Evolutionary conservation across 2,888 invertebrate species (phyloP).

Genomic region (Elysia crispata): DNA sequence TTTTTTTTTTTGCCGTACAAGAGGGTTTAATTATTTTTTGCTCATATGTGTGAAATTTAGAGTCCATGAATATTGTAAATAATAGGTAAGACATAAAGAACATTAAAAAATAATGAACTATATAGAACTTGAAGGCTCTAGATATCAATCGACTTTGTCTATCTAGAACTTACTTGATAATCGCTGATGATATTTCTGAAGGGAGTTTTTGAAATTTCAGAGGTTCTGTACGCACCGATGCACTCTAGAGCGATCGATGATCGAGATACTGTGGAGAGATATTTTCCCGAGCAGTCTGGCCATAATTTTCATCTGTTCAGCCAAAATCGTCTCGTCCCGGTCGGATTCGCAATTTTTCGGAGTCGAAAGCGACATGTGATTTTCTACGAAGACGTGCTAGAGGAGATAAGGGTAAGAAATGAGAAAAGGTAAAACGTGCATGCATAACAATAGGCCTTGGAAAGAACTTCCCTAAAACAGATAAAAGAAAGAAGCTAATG

Average conservation of each 20-base stretch:
- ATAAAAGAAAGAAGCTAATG: no score
- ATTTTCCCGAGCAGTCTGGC: constrained; percentile 49
- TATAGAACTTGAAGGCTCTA: no score
- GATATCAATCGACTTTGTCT: no score
- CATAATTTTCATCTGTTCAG: constrained; percentile 47
- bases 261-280: constrained; percentile 40
- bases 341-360: constrained; percentile 29
- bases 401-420: constrained; percentile 19
- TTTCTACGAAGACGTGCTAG: not conserved
- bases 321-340: constrained; percentile 27
- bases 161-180: no score
- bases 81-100: no score
- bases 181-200: no score
- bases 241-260: constrained; percentile 56
- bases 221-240: constrained; percentile 53
- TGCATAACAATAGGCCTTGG: not conserved
- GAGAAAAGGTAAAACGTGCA: not conserved
- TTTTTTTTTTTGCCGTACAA: no score
- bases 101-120: no score
- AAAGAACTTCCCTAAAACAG: no score
- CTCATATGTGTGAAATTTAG: no score
- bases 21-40: no score
- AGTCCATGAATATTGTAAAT: no score
- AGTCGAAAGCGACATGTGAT: constrained; percentile 2
- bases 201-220: constrained; percentile 1